Conservation (phyloP, 2,113 vertebrate species). For the Neolamprologus ventralis region DNA sequence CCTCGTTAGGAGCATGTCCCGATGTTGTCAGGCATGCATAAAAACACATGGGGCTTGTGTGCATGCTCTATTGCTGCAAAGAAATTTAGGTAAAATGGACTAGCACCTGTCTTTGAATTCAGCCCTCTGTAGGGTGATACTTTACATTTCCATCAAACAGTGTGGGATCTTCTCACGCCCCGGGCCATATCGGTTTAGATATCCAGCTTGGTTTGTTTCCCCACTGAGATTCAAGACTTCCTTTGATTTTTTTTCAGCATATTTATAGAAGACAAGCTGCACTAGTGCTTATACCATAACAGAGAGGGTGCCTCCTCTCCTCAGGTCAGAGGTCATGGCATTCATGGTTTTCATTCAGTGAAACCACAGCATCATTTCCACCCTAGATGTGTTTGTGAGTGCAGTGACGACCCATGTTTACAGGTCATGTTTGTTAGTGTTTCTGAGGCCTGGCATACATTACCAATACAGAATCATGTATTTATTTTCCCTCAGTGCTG, state of each 20-base stretch:
- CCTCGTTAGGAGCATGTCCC: background rate
- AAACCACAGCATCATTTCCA: background rate
- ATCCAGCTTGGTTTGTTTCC: background rate
- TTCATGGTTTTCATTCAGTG: background rate
- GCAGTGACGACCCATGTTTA: background rate
- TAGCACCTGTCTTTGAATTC: background rate
- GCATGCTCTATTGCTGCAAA: background rate
- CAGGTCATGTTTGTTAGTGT: background rate
- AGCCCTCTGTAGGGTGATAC: background rate
- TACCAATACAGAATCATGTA: background rate
- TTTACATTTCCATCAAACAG: background rate
- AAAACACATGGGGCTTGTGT: background rate
- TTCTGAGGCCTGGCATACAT: background rate
- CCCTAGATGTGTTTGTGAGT: background rate
- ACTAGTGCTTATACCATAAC: background rate
- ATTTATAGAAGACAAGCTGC: background rate
- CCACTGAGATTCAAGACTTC: background rate
- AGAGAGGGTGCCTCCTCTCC: background rate
- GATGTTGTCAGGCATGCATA: background rate
- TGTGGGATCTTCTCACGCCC: background rate
- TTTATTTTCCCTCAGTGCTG: background rate
- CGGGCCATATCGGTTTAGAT: background rate
- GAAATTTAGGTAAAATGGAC: background rate
- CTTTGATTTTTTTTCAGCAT: background rate
- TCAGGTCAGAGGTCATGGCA: background rate